phyloP scores from a whole-genome alignment of 2,888 invertebrate genomes.

The Heterodera filipjevi region DNA sequence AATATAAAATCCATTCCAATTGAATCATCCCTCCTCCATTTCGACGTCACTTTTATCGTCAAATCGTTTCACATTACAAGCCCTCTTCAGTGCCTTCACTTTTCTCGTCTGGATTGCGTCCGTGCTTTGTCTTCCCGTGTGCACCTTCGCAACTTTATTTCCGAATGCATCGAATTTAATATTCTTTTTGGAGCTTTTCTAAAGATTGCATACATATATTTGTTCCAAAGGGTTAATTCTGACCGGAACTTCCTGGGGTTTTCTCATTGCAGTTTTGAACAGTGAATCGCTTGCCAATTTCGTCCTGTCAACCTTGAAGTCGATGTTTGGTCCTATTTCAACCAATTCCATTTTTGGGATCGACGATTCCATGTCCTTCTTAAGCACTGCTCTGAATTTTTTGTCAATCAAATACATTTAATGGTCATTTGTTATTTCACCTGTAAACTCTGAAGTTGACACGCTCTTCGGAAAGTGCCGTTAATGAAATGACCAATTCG shows the following conservation, averaged over 20 bases:
- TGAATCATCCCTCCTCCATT: conserved; percentile 19
- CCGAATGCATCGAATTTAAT: conserved; percentile 84
- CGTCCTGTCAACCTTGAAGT: conserved; percentile 82
- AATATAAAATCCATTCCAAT: conserved; percentile 34
- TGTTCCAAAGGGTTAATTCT: neutral
- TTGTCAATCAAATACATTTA: neutral
- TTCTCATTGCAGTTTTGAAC: conserved; percentile 69
- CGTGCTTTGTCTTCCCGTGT: conserved; percentile 87
- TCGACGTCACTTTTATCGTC: conserved; percentile 28
- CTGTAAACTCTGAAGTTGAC: conserved; percentile 78
- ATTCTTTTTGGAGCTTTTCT: conserved; percentile 80
- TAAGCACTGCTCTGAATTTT: conserved; percentile 75
- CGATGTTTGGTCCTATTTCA: conserved; percentile 90
- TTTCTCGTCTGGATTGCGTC: conserved; percentile 77
- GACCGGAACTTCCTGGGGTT: conserved; percentile 78
- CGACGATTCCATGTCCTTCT: conserved; percentile 82
- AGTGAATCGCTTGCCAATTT: conserved; percentile 88
- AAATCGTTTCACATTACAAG: conserved; percentile 1
- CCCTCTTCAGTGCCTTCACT: conserved; percentile 54
- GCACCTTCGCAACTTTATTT: conserved; percentile 85
- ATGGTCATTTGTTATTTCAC: conserved; percentile 52
- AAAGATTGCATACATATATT: neutral
- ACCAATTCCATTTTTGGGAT: conserved; percentile 88
- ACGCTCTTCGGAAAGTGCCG: conserved; percentile 77
- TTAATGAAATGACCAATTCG: conserved; percentile 89